Evolutionary conservation across 2,113 vertebrate species (phyloP).

Genomic region (Haliaeetus leucogaster): DNA sequence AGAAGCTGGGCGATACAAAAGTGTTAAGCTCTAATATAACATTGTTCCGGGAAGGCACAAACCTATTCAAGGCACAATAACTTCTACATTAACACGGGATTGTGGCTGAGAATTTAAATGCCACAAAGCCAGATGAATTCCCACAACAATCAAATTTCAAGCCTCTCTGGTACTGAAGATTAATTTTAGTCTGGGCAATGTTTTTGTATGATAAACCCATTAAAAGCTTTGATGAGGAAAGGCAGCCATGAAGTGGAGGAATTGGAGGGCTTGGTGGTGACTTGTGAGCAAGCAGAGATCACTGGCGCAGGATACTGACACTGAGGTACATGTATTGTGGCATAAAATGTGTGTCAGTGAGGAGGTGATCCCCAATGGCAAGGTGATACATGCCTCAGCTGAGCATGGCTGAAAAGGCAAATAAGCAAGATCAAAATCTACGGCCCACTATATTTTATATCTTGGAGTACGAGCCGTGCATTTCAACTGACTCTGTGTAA

Average conservation of each 20-base stretch:
- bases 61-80: not conserved
- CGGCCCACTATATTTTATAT: not conserved
- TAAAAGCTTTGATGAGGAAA: not conserved
- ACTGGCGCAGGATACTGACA: not conserved
- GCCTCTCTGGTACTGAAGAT: not conserved
- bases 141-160: not conserved
- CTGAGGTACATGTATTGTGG: not conserved
- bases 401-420: not conserved
- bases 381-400: not conserved
- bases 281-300: not conserved
- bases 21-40: conserved; percentile 16
- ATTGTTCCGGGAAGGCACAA: conserved; percentile 10
- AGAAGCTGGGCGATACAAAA: not conserved
- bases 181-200: not conserved
- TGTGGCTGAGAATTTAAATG: conserved; percentile 38
- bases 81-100: not conserved
- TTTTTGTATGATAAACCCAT: conserved; percentile 11
- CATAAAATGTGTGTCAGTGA: not conserved
- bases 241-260: not conserved
- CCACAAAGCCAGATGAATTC: not conserved
- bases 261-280: not conserved
- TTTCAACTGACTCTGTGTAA: not conserved
- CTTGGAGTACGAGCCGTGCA: rapidly evolving
- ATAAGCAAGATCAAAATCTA: not conserved
- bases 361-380: not conserved